Evolutionary conservation across 2,113 vertebrate species (phyloP), one percentile per base, ranked within the genome.

Genomic region (Tupaia chinensis): DNA sequence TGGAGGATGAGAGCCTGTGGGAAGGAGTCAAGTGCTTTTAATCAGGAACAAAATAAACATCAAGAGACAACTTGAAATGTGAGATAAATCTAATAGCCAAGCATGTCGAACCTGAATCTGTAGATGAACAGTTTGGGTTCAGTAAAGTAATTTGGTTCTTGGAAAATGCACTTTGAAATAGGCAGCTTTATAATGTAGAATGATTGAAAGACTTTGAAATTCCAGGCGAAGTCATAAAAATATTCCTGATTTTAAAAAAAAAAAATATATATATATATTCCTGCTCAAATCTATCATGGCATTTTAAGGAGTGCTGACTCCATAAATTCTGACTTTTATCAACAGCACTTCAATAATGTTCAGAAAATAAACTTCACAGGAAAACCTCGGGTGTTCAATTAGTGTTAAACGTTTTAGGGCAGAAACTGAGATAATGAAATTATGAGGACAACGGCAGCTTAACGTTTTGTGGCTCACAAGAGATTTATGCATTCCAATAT

Each of bases 371-470:
- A 98, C 97, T 98, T 98, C 97, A 97, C 98, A 98, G 98, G 98
- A 98, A 98, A 99, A 98, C 94, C 98, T 98, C 74, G 74, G 92
- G 97, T 98, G 98, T 98, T 98, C 98, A 98, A 98, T 99, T 98
- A 98, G 97, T 98, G 98, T 98, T 98, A 98, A 98, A 98, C 89
- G 91, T 98, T 98, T 98, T 98, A 98, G 98, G 89, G 97, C 98
- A 98, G 97, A 98, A 98, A 98, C 96, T 74, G 97, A 98, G 98
- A 98, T 98, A 99, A 99, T 99, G 98, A 98, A 99, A 99, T 99
- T 98, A 99, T 98, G 98, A 98, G 97, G 98, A 98, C 98, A 98
- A 98, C 68, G 94, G 97, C 97, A 97, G 97, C 98, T 98, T 98
- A 98, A 98, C 97, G 96, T 97, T 98, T 98, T 98, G 98, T 95